A percentile compares a stretch with the other conserved stretches of the same genome.
These are phyloP conservation scores for Silurus meridionalis DNA, from an alignment of 2,113 vertebrate species.

Conservation along the genomic window DNA sequence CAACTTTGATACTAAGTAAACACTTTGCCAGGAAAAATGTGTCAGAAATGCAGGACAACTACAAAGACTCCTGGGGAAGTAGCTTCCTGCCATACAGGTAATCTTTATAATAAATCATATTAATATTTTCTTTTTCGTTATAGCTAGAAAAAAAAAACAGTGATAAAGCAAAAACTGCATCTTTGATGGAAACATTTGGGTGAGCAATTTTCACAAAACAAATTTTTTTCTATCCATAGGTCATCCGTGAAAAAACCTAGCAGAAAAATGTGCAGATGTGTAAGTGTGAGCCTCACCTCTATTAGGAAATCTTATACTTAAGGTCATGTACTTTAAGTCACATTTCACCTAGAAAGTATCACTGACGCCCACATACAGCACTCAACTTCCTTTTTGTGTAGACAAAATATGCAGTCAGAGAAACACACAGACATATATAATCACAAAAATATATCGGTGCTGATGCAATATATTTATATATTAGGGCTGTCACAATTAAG, in stretches of 20 bases:
- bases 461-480: too few species aligned
- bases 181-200: not conserved
- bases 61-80: too few species aligned
- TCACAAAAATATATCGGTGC: too few species aligned
- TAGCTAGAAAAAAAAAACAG: too few species aligned
- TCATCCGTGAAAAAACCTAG: not conserved
- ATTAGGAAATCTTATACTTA: too few species aligned
- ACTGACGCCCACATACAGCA: not conserved
- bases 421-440: conserved; percentile 5
- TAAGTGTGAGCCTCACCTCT: too few species aligned
- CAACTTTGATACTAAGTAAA: not conserved
- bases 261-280: not conserved
- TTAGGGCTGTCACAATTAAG: too few species aligned
- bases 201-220: not conserved
- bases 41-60: not conserved
- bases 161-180: too few species aligned
- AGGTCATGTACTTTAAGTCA: not conserved
- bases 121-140: too few species aligned
- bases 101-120: too few species aligned
- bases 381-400: conserved; percentile 3
- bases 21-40: not conserved
- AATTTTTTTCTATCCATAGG: not conserved
- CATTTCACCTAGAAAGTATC: conserved; percentile 18
- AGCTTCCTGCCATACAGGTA: too few species aligned
- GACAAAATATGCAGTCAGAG: not conserved